Evolutionary conservation across 2,113 vertebrate genomes (phyloP).

Genomic region (Sterrhoptilus dennistouni): DNA sequence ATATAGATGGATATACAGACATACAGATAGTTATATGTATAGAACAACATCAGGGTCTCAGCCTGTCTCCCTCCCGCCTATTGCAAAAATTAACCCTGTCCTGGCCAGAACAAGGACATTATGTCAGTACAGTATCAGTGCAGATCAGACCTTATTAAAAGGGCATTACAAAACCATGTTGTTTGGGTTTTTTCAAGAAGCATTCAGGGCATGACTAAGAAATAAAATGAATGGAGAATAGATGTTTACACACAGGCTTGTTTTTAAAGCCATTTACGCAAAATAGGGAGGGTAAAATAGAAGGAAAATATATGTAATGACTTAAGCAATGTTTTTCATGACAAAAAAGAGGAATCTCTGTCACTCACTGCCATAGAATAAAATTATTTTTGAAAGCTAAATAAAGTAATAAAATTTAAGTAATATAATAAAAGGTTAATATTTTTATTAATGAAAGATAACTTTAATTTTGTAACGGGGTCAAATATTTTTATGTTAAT

Average conservation of each 20-base stretch:
- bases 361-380: neutral
- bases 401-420: neutral
- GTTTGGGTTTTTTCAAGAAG: neutral
- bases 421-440: neutral
- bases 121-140: neutral
- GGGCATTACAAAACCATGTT: neutral
- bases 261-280: neutral
- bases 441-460: neutral
- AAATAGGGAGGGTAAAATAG: neutral
- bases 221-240: neutral
- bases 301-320: neutral
- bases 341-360: neutral
- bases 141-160: neutral
- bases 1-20: too few relatives aligned
- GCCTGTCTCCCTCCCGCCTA: neutral
- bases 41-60: neutral
- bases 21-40: too few relatives aligned
- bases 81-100: neutral
- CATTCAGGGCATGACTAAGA: neutral
- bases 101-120: neutral
- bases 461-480: neutral
- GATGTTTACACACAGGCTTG: accelerated
- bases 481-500: neutral
- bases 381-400: neutral
- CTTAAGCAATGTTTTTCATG: neutral